A percentile compares a stretch with the other conserved stretches of the same genome.
phyloP scores from a whole-genome alignment of 37 sponge, comb jelly and placozoan genomes.

The Axinella damicornis region DNA sequence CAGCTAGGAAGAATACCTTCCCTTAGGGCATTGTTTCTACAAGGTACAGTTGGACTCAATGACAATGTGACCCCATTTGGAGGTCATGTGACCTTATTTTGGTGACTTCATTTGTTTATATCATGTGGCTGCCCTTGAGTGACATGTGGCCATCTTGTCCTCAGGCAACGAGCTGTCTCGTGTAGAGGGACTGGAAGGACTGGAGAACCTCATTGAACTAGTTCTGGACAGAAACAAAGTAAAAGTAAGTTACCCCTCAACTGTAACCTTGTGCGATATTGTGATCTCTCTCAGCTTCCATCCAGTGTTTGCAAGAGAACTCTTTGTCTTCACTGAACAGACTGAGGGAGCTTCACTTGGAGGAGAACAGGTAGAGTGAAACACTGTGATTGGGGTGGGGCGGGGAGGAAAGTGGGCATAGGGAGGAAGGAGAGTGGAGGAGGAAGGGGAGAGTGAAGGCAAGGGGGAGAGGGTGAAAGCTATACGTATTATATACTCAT shows the following conservation, averaged over 20 bases:
- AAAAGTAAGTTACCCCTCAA: conserved; percentile 54
- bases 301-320: conserved; percentile 53
- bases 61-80: too few species aligned
- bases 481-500: too few species aligned
- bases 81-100: too few species aligned
- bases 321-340: conserved; percentile 67
- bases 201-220: conserved; percentile 77
- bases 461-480: too few species aligned
- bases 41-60: conserved; percentile 64
- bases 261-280: neutral
- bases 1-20: conserved; percentile 80
- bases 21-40: conserved; percentile 94
- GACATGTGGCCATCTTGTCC: conserved; percentile 1
- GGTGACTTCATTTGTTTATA: too few species aligned
- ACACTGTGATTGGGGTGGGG: too few species aligned
- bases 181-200: conserved; percentile 85
- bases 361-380: conserved; percentile 83
- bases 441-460: too few species aligned
- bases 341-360: conserved; percentile 85
- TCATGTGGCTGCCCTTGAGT: too few species aligned
- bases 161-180: conserved; percentile 87
- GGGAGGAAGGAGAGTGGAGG: too few species aligned
- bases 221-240: conserved; percentile 97
- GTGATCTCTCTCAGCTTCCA: neutral
- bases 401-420: too few species aligned